These are phyloP conservation scores for Taphrorychus bicolor DNA, from an alignment of 2,888 invertebrate genomes.

Conservation along the genomic window DNA sequence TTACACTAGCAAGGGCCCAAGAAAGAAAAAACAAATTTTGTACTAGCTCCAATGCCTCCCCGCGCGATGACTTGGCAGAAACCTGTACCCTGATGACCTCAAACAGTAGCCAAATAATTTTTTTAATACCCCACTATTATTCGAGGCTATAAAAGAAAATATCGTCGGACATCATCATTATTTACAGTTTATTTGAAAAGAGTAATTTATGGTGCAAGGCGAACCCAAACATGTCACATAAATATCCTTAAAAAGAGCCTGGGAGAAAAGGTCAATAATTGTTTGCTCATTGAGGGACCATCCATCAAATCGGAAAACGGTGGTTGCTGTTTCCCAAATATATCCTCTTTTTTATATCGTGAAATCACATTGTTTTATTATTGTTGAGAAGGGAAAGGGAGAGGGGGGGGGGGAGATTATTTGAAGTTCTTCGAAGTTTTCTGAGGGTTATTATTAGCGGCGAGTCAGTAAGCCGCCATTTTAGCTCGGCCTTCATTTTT, in stretches of 20 bases:
- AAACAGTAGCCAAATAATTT: background rate
- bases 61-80: too few relatives aligned
- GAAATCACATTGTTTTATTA: background rate
- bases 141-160: background rate
- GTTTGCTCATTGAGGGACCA: constrained; percentile 56
- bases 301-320: constrained; percentile 51
- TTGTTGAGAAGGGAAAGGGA: too few relatives aligned
- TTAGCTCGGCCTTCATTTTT: constrained; percentile 10
- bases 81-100: background rate
- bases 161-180: constrained; percentile 25
- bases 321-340: constrained; percentile 22
- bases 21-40: constrained; percentile 2
- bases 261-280: constrained; percentile 55
- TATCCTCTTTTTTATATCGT: background rate
- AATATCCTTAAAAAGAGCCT: constrained; percentile 39
- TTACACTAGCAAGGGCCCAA: constrained; percentile 14
- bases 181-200: constrained; percentile 38
- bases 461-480: constrained; percentile 5
- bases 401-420: too few relatives aligned
- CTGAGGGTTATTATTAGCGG: too few relatives aligned
- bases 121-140: background rate
- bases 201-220: constrained; percentile 35
- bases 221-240: constrained; percentile 39
- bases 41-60: too few relatives aligned
- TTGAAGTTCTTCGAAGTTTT: too few relatives aligned